Base-by-base conservation (phyloP, 2,797 vertebrate species). In the Acanthopagrus latus region DNA sequence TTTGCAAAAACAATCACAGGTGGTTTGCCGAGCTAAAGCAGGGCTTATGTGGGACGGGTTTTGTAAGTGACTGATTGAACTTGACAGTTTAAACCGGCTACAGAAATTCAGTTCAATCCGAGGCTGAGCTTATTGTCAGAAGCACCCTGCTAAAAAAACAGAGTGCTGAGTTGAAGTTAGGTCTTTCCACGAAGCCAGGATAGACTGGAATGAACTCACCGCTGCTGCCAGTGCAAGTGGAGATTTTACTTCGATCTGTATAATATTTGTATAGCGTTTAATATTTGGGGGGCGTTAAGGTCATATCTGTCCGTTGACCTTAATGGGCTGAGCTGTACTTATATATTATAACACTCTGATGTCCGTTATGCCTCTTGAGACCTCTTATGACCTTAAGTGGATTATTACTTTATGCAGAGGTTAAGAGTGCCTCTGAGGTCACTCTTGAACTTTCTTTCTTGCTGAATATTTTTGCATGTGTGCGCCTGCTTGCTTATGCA, bases 211-310 rank as follows among this genome's bases (percentile, higher is more conserved):
- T 51, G 12, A 25, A 48, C 20, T 58, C 16, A 29, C 10, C 21
- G n/a, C 72, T 68, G 66, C 57, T 44, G 13, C 59, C 48, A 48
- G 66, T 38, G n/a, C 3, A 0, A 38, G 48, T n/a, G 43, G n/a
- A 77, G 64, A 78, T 83, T 69, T 64, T 73, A 72, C n/a, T 62
- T 48, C 1, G 0, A 18, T 73, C n/a, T 67, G 62, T 55, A n/a
- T 85, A 46, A 80, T 71, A 73, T 71, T 85, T 74, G 43, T 9
- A 82, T 56, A 65, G 66, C 69, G 78, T 86, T 81, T 76, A 52
- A 78, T 85, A 70, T 75, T 64, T 70, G 12, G 69, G 58, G 50
- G 65, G 29, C 76, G 62, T 48, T 73, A 46, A 86, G 84, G 79
- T 82, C 71, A 72, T 21, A 62, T 73, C 78, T 63, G 76, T 84